Evolutionary conservation across 2,797 vertebrate species (phyloP), one percentile per base, ranked within the genome.

Genomic region (Tenualosa ilisha): DNA sequence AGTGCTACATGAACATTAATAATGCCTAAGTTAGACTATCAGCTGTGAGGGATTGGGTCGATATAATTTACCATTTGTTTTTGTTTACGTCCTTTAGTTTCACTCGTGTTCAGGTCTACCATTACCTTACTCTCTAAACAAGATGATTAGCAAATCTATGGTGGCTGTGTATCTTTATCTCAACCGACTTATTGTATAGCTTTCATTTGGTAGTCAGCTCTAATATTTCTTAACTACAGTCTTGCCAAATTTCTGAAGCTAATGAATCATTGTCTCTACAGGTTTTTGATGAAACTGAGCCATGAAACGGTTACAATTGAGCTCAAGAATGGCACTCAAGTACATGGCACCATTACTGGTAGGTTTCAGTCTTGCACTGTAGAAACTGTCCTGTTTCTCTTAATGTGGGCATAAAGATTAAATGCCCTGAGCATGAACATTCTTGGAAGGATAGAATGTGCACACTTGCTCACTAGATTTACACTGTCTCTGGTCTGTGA

Each of bases 201-300:
- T 20, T 20, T 56, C 15, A 24, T 63, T n/a, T 24, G 59, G 22
- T 63, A 63, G 59, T n/a, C 56, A 22, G 20, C 56, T 22, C 5
- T 5, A n/a, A 6, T 20, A 17, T 56, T n/a, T 22, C 17, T 63
- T 8, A 24, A 63, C 56, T 9, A 2, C 2, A 24, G n/a, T 24
- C 7, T 24, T 63, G 6, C 59, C 6, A 63, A 24, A n/a, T 63
- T 63, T 24, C 59, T 11, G 59, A 63, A 24, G 59, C 22, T 79
- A 79, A 79, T 22, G 7, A 22, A 79, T 11, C 6, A 7, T 43
- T 79, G 40, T 46, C 2, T 5, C 1, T 24, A 0, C 86, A 99
- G 98, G 87, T 99, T 99, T 97, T 95, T 99, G 89, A 99, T 99
- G 98, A 99, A 99, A 92, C 92, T 99, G 94, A 99, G 98, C 92